Conservation (phyloP, 1,140 invertebrate genomes). For the Cyphomyrmex costatus region DNA sequence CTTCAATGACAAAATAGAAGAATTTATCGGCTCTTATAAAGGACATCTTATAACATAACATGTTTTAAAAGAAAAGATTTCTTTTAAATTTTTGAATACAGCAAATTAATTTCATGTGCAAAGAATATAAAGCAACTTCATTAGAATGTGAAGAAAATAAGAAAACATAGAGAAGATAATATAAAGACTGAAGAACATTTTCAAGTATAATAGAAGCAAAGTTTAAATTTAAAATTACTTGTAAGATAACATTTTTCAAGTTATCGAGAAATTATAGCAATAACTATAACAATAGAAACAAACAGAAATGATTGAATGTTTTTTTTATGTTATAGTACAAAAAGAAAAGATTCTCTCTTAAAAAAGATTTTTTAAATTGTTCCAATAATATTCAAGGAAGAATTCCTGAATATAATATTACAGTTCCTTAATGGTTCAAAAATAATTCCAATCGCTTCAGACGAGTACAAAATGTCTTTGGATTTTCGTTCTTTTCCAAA, state of each 20-base stretch:
- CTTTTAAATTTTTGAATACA: background rate
- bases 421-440: background rate
- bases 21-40: background rate
- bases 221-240: background rate
- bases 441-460: constrained; percentile 33
- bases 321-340: constrained; percentile 12
- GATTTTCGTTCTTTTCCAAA: background rate
- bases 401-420: constrained; percentile 6
- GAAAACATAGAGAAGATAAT: background rate
- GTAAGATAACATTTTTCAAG: background rate
- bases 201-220: background rate
- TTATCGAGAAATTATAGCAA: background rate
- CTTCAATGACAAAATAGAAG: background rate
- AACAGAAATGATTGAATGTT: background rate
- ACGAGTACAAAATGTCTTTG: constrained; percentile 23
- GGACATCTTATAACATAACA: too few species aligned
- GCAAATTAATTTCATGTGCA: background rate
- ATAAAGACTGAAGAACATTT: background rate
- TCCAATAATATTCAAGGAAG: background rate
- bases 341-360: background rate
- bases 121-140: constrained; percentile 8
- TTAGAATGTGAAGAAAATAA: background rate
- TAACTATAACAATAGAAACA: constrained; percentile 33
- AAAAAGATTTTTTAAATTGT: too few species aligned
- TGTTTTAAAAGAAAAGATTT: background rate